Percentiles rank a stretch among this genome's conserved stretches.
These are phyloP conservation scores for Phthorimaea operculella DNA, from an alignment of 1,140 invertebrate species.

Conservation along the genomic window DNA sequence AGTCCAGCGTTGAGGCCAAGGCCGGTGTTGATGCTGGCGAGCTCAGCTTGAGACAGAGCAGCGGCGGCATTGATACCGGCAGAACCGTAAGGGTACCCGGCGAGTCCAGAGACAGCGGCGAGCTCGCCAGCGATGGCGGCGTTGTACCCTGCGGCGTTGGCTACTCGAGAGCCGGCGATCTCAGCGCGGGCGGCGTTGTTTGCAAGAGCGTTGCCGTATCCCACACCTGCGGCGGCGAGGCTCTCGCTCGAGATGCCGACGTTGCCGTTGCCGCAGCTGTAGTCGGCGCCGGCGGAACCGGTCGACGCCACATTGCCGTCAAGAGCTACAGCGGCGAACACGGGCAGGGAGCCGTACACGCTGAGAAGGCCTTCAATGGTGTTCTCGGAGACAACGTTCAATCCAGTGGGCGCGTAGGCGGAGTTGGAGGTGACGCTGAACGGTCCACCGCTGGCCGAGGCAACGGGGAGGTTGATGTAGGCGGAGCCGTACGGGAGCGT, in stretches of 20 bases:
- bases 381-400: slow-evolving; percentile 32
- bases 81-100: too few relatives aligned
- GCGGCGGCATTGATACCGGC: too few relatives aligned
- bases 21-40: too few relatives aligned
- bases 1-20: too few relatives aligned
- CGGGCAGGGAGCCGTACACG: slow-evolving; percentile 28
- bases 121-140: not conserved
- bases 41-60: too few relatives aligned
- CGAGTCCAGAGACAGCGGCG: too few relatives aligned
- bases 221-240: not conserved
- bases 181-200: too few relatives aligned
- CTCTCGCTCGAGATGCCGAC: slow-evolving; percentile 18
- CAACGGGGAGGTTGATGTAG: not conserved
- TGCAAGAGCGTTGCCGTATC: too few relatives aligned
- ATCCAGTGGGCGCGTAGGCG: slow-evolving; percentile 23
- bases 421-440: slow-evolving; percentile 26
- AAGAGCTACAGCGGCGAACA: slow-evolving; percentile 30
- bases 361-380: slow-evolving; percentile 24
- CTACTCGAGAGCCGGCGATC: too few relatives aligned
- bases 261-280: slow-evolving; percentile 20
- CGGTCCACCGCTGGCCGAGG: slow-evolving; percentile 5
- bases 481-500: too few relatives aligned
- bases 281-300: slow-evolving; percentile 19
- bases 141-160: not conserved
- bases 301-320: slow-evolving; percentile 23